Percentiles rank a stretch among this genome's conserved stretches.
phyloP scores from a whole-genome alignment of 2,888 invertebrate genomes.

The Plebejus anna region DNA sequence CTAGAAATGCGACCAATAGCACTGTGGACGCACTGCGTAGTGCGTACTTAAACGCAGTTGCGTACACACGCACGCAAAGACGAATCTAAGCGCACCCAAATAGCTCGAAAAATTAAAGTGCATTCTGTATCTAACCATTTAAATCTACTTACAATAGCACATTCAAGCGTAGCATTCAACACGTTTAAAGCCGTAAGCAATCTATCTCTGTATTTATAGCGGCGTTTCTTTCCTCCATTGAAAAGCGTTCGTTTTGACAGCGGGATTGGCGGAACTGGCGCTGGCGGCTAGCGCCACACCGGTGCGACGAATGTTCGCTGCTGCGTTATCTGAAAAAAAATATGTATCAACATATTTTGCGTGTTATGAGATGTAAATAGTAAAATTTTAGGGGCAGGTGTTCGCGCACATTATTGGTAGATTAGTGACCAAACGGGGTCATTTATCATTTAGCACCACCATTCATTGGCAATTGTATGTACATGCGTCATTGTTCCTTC shows the following conservation, averaged over 20 bases:
- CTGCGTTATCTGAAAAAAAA: slow-evolving; percentile 71
- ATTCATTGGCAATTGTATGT: too few species aligned
- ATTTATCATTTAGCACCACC: too few species aligned
- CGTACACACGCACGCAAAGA: background rate
- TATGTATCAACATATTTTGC: background rate
- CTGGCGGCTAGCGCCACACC: slow-evolving; percentile 76
- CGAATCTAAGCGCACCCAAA: background rate
- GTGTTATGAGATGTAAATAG: background rate
- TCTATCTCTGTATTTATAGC: slow-evolving; percentile 54
- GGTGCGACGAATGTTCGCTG: slow-evolving; percentile 81
- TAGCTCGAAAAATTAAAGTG: background rate
- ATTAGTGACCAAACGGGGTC: too few species aligned
- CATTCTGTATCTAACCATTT: background rate
- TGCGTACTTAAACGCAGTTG: background rate
- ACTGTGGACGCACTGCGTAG: background rate
- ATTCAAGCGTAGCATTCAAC: slow-evolving; percentile 17
- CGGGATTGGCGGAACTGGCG: slow-evolving; percentile 79
- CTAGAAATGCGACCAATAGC: background rate
- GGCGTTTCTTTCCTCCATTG: slow-evolving; percentile 94
- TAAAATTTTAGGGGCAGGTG: background rate
- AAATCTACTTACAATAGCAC: slow-evolving; percentile 1
- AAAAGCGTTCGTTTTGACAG: slow-evolving; percentile 86
- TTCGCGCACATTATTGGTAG: too few species aligned
- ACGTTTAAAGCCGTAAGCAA: slow-evolving; percentile 4
- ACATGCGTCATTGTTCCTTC: too few species aligned